A percentile compares a stretch with the other conserved stretches of the same genome.
Conservation (phyloP, 2,113 vertebrate species). For the Raja brachyura region DNA sequence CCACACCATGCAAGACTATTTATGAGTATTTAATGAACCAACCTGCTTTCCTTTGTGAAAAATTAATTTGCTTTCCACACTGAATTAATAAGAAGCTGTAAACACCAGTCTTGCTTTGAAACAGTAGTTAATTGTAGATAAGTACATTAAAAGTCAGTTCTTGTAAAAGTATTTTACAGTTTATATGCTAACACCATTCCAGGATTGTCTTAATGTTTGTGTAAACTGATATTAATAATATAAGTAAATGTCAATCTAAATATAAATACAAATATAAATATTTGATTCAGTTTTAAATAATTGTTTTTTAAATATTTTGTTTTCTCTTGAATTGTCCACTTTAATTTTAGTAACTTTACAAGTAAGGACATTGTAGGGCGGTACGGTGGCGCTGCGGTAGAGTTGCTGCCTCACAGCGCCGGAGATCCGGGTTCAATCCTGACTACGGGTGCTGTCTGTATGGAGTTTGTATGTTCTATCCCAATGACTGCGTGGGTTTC, state of each 20-base stretch:
- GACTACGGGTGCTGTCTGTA: too few species aligned
- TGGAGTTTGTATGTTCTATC: too few species aligned
- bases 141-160: neutral
- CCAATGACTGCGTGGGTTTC: too few species aligned
- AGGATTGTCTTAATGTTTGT: neutral
- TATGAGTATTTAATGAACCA: conserved; percentile 61
- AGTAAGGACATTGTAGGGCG: neutral
- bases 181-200: neutral
- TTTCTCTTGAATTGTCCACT: neutral
- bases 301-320: neutral
- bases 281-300: neutral
- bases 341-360: neutral
- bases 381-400: too few species aligned
- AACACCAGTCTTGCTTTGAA: conserved; percentile 44
- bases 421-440: too few species aligned
- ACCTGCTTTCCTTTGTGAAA: conserved; percentile 56
- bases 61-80: conserved; percentile 59
- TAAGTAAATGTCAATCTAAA: neutral
- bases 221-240: neutral
- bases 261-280: neutral
- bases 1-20: conserved; percentile 49
- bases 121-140: conserved; percentile 43
- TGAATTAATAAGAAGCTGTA: conserved; percentile 64
- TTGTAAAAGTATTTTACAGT: neutral
- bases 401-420: too few species aligned